Evolutionary conservation across 2,797 vertebrate genomes (phyloP).

Genomic region (Gambusia yucatana): DNA sequence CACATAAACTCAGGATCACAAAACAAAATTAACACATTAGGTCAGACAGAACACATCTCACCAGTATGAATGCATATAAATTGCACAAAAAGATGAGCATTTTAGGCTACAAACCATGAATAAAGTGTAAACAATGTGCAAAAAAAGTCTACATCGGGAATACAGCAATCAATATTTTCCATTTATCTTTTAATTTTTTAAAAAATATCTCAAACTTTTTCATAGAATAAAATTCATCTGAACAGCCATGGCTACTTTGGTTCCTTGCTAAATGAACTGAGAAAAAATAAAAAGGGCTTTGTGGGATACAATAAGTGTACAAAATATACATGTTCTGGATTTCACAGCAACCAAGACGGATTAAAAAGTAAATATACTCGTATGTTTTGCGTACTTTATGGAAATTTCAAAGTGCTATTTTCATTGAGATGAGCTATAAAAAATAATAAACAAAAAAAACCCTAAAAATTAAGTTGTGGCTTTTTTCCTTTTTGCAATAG

Average conservation of each 20-base stretch:
- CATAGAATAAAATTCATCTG: constrained; percentile 39
- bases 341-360: constrained; percentile 26
- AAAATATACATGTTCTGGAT: constrained; percentile 59
- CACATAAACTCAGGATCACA: constrained; percentile 37
- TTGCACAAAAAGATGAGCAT: constrained; percentile 54
- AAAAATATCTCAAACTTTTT: constrained; percentile 63
- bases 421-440: not conserved
- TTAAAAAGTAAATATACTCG: constrained; percentile 4
- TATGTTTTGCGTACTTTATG: constrained; percentile 16
- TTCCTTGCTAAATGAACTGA: constrained; percentile 48
- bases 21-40: constrained; percentile 41
- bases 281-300: constrained; percentile 8
- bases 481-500: constrained; percentile 37
- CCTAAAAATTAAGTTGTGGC: constrained; percentile 52
- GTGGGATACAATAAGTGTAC: constrained; percentile 40
- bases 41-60: constrained; percentile 45
- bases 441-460: not conserved
- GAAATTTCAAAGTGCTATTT: constrained; percentile 62
- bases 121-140: constrained; percentile 70
- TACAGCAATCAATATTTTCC: constrained; percentile 42
- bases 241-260: constrained; percentile 68
- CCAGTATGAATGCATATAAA: constrained; percentile 55
- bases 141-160: constrained; percentile 62
- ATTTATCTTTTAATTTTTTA: constrained; percentile 40
- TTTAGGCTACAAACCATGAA: constrained; percentile 54